These are phyloP conservation scores for Galagoides demidoff DNA, from an alignment of 2,797 vertebrate species.

Conservation along the genomic window DNA sequence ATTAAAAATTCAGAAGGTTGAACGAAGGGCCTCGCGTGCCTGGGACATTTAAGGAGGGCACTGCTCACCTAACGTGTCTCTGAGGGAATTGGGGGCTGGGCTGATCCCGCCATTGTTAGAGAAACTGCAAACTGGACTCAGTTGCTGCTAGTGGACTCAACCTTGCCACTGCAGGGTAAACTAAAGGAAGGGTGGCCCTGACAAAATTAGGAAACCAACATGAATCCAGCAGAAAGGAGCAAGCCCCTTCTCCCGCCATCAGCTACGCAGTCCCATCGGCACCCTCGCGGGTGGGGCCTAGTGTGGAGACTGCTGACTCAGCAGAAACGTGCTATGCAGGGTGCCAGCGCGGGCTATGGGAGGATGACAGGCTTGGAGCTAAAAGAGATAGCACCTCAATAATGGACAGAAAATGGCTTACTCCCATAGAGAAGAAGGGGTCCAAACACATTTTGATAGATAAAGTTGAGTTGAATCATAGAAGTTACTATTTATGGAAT, in stretches of 20 bases:
- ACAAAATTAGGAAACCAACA: neutral
- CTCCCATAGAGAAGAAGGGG: neutral
- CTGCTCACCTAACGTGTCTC: neutral
- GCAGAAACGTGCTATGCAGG: neutral
- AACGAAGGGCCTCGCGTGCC: neutral
- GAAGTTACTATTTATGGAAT: neutral
- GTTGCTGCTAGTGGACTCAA: neutral
- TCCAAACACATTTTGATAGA: neutral
- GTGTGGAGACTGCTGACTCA: neutral
- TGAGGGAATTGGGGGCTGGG: neutral
- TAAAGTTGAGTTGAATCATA: neutral
- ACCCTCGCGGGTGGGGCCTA: neutral
- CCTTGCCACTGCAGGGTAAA: neutral
- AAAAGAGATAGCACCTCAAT: neutral
- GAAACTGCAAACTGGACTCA: neutral
- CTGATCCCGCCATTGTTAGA: neutral
- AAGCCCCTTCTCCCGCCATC: neutral
- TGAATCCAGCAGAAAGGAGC: neutral
- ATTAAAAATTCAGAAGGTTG: neutral
- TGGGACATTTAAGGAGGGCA: neutral
- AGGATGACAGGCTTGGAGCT: neutral
- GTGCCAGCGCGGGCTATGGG: neutral
- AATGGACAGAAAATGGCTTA: neutral
- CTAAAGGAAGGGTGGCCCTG: neutral
- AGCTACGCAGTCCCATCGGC: neutral